phyloP scores from a whole-genome alignment of 1,140 invertebrate species.

The Penaeus vannamei region DNA sequence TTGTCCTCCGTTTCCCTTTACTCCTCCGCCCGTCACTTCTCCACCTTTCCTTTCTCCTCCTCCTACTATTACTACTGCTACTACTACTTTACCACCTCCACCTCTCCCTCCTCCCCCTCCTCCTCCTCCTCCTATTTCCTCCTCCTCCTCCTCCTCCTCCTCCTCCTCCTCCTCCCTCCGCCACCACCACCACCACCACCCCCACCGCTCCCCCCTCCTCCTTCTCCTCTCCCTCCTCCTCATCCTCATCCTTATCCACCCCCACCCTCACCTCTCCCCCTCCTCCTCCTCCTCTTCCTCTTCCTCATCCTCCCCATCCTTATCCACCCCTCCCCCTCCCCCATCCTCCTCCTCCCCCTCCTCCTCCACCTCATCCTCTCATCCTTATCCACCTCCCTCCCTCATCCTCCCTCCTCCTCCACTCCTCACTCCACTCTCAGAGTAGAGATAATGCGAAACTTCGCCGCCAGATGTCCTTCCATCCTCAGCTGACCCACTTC shows the following conservation, averaged over 20 bases:
- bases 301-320: neutral
- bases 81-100: neutral
- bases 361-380: neutral
- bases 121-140: neutral
- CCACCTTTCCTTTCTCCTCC: neutral
- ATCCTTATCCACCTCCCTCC: neutral
- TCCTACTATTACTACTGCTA: too few species aligned
- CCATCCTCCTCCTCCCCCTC: neutral
- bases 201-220: neutral
- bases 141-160: conserved; percentile 2
- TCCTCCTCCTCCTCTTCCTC: neutral
- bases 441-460: neutral
- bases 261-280: neutral
- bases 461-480: neutral
- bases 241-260: neutral
- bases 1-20: neutral
- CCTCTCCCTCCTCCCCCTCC: neutral
- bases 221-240: neutral
- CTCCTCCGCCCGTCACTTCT: neutral
- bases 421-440: neutral
- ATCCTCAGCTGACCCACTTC: neutral
- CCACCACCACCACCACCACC: neutral
- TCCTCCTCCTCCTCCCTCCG: conserved; percentile 3
- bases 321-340: neutral
- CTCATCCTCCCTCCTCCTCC: neutral